Conservation (phyloP, 2,797 vertebrate genomes). For the Poeciliopsis turneri region DNA sequence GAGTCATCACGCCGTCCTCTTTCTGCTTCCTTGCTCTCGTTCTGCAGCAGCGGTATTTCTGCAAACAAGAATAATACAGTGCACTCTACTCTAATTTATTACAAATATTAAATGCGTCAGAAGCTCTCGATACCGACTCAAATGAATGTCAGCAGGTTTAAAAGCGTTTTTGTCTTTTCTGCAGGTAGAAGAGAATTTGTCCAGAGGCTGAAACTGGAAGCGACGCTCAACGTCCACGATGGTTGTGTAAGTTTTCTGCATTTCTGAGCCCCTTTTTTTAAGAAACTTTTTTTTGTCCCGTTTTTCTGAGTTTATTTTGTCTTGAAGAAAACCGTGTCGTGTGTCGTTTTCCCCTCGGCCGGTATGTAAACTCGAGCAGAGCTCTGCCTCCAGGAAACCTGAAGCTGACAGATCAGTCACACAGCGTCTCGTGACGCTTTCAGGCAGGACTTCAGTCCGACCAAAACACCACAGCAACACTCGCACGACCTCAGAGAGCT, state of each 20-base stretch:
- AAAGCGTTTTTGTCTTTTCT: conserved; percentile 52
- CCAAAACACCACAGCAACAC: conserved; percentile 40
- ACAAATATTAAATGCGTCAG: neutral
- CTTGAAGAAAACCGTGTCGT: neutral
- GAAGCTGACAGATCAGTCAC: conserved; percentile 64
- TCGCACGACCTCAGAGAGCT: conserved; percentile 13
- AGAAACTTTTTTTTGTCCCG: too few species aligned
- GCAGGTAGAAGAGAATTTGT: conserved; percentile 98
- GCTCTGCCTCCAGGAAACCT: conserved; percentile 64
- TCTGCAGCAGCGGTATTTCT: neutral
- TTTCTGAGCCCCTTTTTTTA: neutral
- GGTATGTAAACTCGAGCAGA: conserved; percentile 31
- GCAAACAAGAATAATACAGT: conserved; percentile 36
- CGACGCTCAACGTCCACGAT: conserved; percentile 94
- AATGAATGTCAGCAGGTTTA: neutral
- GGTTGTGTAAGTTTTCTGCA: conserved; percentile 91
- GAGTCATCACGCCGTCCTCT: neutral
- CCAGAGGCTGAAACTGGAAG: conserved; percentile 98
- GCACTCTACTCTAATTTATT: conserved; percentile 5
- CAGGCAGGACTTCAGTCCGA: conserved; percentile 21
- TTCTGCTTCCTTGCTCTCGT: neutral
- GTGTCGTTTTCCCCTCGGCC: conserved; percentile 12
- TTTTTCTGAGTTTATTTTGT: neutral
- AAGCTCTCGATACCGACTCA: neutral
- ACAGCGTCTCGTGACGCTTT: conserved; percentile 54